phyloP scores from a whole-genome alignment of 2,797 vertebrate species.

The Sebastes minor region DNA sequence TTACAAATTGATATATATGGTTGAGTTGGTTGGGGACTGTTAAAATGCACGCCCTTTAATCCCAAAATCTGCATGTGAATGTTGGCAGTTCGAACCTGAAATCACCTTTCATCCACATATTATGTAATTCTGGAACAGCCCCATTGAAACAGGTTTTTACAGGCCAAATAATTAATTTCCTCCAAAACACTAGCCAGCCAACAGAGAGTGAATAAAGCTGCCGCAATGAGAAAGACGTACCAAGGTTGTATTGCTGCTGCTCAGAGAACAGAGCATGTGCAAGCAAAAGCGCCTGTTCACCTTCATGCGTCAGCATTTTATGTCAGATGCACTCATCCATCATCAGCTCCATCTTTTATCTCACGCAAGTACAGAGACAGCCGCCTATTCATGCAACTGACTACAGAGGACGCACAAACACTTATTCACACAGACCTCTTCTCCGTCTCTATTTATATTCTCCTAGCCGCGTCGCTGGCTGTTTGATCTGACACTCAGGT shows the following conservation, averaged over 20 bases:
- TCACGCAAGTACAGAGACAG: not conserved
- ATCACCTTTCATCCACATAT: not conserved
- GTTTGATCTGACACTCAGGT: constrained; percentile 41
- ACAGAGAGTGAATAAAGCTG: not conserved
- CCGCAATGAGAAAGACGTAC: constrained; percentile 33
- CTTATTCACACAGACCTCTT: not conserved
- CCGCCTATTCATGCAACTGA: not conserved
- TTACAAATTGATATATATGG: not conserved
- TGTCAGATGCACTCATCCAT: not conserved
- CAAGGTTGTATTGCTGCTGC: constrained; percentile 37
- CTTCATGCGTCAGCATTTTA: not conserved
- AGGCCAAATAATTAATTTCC: not conserved
- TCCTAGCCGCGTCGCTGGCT: not conserved
- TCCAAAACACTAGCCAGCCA: not conserved
- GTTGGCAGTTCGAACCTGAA: not conserved
- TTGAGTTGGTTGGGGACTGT: not conserved
- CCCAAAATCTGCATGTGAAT: not conserved
- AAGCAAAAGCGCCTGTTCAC: not conserved
- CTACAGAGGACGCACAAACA: not conserved
- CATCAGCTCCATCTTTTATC: not conserved
- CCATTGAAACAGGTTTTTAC: not conserved
- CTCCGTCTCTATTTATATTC: constrained; percentile 35
- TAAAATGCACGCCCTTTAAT: not conserved
- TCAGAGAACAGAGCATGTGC: not conserved
- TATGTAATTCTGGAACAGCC: not conserved